Percentiles rank a stretch among this genome's conserved stretches.
Evolutionary conservation across 2,888 invertebrate genomes (phyloP).

Genomic region (Mimas tiliae): DNA sequence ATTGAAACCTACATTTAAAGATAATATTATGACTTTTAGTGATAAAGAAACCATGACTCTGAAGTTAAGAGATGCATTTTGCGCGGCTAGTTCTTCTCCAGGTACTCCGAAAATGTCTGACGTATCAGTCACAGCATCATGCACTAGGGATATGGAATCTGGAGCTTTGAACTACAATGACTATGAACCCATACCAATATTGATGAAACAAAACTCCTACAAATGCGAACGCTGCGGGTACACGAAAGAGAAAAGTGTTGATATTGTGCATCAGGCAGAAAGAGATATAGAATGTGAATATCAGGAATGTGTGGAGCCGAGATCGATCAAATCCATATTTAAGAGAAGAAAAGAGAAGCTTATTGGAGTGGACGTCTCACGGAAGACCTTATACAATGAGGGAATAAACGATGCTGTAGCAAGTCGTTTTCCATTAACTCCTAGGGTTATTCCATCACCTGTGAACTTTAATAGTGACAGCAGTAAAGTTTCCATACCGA

Average conservation of each 20-base stretch:
- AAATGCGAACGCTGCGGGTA: slow-evolving; percentile 14
- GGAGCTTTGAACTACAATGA: background rate
- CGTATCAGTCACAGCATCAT: slow-evolving; percentile 38
- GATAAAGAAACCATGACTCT: slow-evolving; percentile 66
- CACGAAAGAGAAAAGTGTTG: slow-evolving; percentile 5
- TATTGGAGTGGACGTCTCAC: slow-evolving; percentile 28
- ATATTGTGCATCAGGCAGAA: slow-evolving; percentile 37
- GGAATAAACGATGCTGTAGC: slow-evolving; percentile 58
- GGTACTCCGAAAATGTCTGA: slow-evolving; percentile 37
- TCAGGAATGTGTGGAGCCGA: slow-evolving; percentile 32
- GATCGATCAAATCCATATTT: slow-evolving; percentile 38
- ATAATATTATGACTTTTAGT: slow-evolving; percentile 60
- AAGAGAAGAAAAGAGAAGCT: slow-evolving; percentile 32
- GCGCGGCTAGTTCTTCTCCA: slow-evolving; percentile 41
- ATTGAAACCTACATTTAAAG: slow-evolving; percentile 41
- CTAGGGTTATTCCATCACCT: slow-evolving; percentile 30
- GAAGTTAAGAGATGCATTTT: slow-evolving; percentile 52
- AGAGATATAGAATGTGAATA: slow-evolving; percentile 39
- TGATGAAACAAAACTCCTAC: slow-evolving; percentile 36
- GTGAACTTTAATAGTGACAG: slow-evolving; percentile 33
- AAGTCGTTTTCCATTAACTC: slow-evolving; percentile 30
- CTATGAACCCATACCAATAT: slow-evolving; percentile 38
- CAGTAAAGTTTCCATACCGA: slow-evolving; percentile 37
- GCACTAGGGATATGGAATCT: slow-evolving; percentile 37
- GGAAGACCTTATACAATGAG: slow-evolving; percentile 64